Conservation (phyloP, 2,888 invertebrate species). For the Meta bourneti region DNA sequence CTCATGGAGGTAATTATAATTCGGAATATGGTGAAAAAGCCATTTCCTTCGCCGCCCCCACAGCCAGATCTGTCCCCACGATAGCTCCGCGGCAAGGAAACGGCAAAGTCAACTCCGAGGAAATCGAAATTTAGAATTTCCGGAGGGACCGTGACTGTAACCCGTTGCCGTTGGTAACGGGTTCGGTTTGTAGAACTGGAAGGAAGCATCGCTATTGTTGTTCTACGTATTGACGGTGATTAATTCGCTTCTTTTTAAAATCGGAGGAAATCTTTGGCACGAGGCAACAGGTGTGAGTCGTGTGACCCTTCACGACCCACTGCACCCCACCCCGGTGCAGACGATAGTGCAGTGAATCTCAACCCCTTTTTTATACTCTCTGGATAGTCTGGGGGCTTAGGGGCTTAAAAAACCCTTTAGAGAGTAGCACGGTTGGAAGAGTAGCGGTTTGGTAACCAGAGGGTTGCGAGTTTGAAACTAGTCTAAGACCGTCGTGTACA, state of each 20-base stretch:
- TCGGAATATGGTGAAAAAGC: slow-evolving; percentile 21
- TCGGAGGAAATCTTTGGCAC: background rate
- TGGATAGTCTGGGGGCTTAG: too few species aligned
- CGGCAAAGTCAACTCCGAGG: background rate
- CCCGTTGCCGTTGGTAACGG: slow-evolving; percentile 42
- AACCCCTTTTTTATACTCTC: background rate
- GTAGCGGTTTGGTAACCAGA: too few species aligned
- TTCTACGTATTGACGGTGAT: slow-evolving; percentile 13
- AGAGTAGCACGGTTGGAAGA: too few species aligned
- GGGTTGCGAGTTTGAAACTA: too few species aligned
- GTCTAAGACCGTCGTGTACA: too few species aligned
- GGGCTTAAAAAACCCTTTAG: too few species aligned
- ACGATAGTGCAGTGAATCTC: too few species aligned
- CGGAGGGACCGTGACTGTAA: slow-evolving; percentile 20
- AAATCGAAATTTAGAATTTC: slow-evolving; percentile 37
- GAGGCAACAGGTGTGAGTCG: background rate
- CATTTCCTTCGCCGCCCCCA: slow-evolving; percentile 44
- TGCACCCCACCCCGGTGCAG: too few species aligned
- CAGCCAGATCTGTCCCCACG: slow-evolving; percentile 23
- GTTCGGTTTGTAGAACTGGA: background rate
- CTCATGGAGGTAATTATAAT: slow-evolving; percentile 51
- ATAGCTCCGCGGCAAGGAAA: slow-evolving; percentile 46
- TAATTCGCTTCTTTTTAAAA: slow-evolving; percentile 11
- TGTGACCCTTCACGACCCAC: background rate
- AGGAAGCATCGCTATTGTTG: slow-evolving; percentile 24